Conservation (phyloP, 2,797 vertebrate species). For the Eulemur albifrons region DNA sequence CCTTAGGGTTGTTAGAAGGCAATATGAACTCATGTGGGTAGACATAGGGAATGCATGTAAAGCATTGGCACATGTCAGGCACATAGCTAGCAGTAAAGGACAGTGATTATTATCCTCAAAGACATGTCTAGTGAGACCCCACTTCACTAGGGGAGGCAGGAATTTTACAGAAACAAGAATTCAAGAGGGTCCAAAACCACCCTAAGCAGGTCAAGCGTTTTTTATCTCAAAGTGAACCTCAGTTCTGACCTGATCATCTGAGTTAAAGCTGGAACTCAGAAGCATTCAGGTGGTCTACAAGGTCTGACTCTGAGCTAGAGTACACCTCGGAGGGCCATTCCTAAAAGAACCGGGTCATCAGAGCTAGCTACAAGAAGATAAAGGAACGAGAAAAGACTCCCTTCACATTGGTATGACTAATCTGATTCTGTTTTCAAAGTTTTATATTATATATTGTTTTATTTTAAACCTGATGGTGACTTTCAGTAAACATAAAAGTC, state of each 20-base stretch:
- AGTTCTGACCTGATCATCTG: neutral
- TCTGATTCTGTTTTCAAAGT: neutral
- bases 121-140: neutral
- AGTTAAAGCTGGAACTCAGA: slow-evolving; percentile 15
- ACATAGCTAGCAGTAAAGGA: neutral
- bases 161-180: neutral
- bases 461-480: neutral
- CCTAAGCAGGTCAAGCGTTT: neutral
- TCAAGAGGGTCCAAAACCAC: neutral
- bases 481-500: slow-evolving; percentile 35
- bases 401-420: neutral
- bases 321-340: neutral
- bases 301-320: neutral
- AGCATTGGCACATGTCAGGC: neutral
- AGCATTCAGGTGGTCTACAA: neutral
- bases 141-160: neutral
- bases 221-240: neutral
- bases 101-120: neutral
- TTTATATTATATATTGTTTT: slow-evolving; percentile 6
- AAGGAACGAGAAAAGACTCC: neutral
- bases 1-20: neutral
- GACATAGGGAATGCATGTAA: neutral
- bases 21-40: neutral
- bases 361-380: neutral
- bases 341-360: neutral